These are phyloP conservation scores for Platysternon megacephalum DNA, from an alignment of 2,113 vertebrate genomes.

Conservation along the genomic window DNA sequence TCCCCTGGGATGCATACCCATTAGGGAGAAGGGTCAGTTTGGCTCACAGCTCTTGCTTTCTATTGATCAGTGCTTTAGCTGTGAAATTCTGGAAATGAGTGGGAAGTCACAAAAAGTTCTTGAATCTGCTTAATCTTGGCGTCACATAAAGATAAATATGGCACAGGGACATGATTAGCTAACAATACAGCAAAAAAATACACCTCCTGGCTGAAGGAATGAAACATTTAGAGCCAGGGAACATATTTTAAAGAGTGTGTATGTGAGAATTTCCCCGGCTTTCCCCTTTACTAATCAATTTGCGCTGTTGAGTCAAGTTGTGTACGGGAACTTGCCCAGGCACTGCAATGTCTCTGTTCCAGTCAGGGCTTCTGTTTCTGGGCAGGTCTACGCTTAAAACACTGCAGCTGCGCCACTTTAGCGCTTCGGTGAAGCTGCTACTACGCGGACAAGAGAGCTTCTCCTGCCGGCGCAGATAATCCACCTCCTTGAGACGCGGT, in stretches of 20 bases:
- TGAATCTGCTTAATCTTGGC: neutral
- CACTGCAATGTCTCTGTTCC: neutral
- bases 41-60: neutral
- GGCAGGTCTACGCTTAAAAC: neutral
- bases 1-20: neutral
- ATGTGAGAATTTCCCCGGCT: neutral
- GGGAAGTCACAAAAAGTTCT: neutral
- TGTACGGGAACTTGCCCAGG: neutral
- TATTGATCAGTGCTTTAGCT: neutral
- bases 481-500: neutral
- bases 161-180: rapidly evolving
- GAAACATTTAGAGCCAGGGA: neutral
- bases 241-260: neutral
- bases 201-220: neutral
- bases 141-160: neutral
- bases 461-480: neutral
- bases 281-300: neutral
- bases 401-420: neutral
- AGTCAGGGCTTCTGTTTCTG: neutral
- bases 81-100: neutral
- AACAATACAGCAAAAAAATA: neutral
- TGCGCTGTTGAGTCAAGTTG: neutral
- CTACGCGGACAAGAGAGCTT: neutral
- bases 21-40: neutral
- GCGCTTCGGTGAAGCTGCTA: neutral